phyloP scores from a whole-genome alignment of 2,113 vertebrate genomes.

The Okapia johnstoni region DNA sequence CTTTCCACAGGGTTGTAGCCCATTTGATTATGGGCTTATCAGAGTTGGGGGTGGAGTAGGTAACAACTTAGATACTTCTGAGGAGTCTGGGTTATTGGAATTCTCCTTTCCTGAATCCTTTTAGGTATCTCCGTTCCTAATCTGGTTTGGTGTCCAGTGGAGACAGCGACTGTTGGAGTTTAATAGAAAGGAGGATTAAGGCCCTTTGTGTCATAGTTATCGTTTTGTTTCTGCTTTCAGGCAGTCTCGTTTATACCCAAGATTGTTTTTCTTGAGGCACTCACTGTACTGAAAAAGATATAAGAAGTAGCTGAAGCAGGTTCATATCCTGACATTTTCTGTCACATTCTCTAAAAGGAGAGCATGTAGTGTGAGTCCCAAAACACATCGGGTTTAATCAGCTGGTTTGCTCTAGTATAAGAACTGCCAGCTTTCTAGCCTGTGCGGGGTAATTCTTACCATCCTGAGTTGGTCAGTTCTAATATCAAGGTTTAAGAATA shows the following conservation, averaged over 20 bases:
- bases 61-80: neutral
- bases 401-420: neutral
- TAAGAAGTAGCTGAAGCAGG: neutral
- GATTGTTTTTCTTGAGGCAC: neutral
- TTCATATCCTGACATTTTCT: neutral
- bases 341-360: neutral
- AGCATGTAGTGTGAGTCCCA: neutral
- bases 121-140: neutral
- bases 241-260: neutral
- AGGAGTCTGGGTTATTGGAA: neutral
- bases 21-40: neutral
- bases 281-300: neutral
- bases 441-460: neutral
- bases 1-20: neutral
- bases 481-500: neutral
- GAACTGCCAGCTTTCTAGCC: neutral
- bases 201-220: neutral
- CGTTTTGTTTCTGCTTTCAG: neutral
- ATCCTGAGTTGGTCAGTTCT: neutral
- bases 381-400: neutral
- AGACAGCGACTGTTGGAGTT: neutral
- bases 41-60: neutral
- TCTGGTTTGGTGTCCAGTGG: neutral
- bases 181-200: neutral
- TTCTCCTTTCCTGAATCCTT: neutral